These are phyloP conservation scores for Python bivittatus DNA, from an alignment of 2,113 vertebrate genomes.

Conservation along the genomic window DNA sequence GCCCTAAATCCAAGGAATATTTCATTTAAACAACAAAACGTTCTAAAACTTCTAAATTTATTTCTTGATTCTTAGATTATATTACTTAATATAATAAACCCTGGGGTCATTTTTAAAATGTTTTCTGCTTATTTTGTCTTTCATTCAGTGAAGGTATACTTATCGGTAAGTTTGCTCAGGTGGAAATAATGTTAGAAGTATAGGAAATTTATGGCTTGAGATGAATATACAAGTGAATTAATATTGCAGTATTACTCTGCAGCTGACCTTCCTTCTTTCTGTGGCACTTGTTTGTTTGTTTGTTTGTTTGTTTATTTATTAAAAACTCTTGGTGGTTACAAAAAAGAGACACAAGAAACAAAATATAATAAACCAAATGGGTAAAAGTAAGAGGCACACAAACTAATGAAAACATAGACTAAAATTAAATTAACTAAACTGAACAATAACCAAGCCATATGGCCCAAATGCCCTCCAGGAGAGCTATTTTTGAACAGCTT, in stretches of 20 bases:
- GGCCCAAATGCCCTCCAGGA: neutral
- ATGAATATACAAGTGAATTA: slow-evolving; percentile 13
- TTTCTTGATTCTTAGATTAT: slow-evolving; percentile 24
- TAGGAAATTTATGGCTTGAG: neutral
- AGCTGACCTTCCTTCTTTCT: slow-evolving; percentile 24
- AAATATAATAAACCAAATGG: neutral
- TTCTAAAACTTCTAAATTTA: neutral
- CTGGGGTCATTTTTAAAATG: slow-evolving; percentile 21
- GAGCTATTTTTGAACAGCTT: neutral
- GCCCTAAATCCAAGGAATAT: neutral
- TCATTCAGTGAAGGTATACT: slow-evolving; percentile 25
- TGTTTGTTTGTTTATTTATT: too few species aligned
- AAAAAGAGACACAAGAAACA: neutral
- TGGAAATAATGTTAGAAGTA: slow-evolving; percentile 29
- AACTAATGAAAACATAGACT: neutral
- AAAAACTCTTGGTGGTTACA: neutral
- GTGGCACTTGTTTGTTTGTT: too few species aligned
- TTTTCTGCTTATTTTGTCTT: slow-evolving; percentile 52
- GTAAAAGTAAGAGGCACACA: neutral
- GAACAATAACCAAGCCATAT: neutral
- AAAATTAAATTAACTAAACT: neutral
- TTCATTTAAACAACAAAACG: neutral
- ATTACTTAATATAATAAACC: slow-evolving; percentile 32
- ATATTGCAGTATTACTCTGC: neutral
- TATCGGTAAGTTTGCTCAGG: slow-evolving; percentile 52